Percentiles rank a stretch among this genome's conserved stretches.
Evolutionary conservation across 2,888 invertebrate genomes (phyloP).

Genomic region (Podotricha telesiphe): DNA sequence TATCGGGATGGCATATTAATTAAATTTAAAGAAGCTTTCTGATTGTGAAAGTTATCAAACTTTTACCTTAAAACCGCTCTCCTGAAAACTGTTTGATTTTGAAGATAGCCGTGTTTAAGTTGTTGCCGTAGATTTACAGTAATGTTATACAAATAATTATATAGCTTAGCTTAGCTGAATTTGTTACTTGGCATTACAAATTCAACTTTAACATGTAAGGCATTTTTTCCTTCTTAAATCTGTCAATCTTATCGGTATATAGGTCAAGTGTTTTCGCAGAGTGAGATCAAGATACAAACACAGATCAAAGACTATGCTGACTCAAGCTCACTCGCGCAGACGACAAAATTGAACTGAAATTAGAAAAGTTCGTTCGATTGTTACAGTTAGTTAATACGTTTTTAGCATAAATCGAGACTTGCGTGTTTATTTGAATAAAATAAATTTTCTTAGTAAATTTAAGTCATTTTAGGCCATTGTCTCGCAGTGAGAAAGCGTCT

Average conservation of each 20-base stretch:
- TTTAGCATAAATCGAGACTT: not conserved
- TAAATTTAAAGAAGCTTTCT: too few species aligned
- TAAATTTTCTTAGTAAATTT: not conserved
- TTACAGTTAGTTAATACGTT: not conserved
- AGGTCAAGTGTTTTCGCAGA: slow-evolving; percentile 11
- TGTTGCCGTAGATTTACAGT: too few species aligned
- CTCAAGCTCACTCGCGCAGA: slow-evolving; percentile 9
- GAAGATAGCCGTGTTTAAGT: too few species aligned
- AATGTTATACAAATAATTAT: not conserved
- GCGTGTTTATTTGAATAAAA: not conserved
- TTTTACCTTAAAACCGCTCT: too few species aligned
- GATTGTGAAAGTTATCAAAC: too few species aligned
- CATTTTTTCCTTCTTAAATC: not conserved
- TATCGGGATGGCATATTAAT: too few species aligned
- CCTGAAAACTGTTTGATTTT: too few species aligned
- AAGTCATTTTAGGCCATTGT: too few species aligned
- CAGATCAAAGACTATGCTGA: slow-evolving; percentile 26
- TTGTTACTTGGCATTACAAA: not conserved
- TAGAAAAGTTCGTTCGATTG: slow-evolving; percentile 14
- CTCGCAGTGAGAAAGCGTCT: too few species aligned
- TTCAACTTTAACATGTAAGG: not conserved
- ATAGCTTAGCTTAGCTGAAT: too few species aligned
- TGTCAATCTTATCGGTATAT: slow-evolving; percentile 20
- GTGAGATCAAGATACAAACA: slow-evolving; percentile 17
- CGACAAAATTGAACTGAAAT: slow-evolving; percentile 11